A percentile compares a stretch with the other conserved stretches of the same genome.
phyloP scores from a whole-genome alignment of 2,888 invertebrate species.

The Eupithecia vulgata region DNA sequence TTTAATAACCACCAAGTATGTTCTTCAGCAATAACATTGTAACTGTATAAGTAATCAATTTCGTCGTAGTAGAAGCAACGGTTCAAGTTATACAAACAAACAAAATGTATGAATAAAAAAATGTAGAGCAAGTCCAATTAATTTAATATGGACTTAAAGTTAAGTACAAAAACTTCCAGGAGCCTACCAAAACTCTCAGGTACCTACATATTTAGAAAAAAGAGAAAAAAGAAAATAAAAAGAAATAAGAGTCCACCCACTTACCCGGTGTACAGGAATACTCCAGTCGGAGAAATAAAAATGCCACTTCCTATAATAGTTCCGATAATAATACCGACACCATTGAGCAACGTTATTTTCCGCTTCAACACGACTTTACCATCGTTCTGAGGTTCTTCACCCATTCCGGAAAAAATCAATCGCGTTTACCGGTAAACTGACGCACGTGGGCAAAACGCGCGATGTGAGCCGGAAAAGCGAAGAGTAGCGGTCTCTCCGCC shows the following conservation, averaged over 20 bases:
- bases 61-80: not conserved
- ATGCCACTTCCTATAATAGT: slow-evolving; percentile 96
- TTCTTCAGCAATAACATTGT: not conserved
- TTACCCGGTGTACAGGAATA: slow-evolving; percentile 86
- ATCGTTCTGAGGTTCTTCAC: slow-evolving; percentile 75
- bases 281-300: slow-evolving; percentile 95
- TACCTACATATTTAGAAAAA: too few relatives aligned
- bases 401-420: slow-evolving; percentile 82
- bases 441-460: slow-evolving; percentile 66
- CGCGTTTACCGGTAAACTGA: slow-evolving; percentile 63
- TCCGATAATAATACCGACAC: slow-evolving; percentile 94
- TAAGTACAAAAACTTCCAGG: too few relatives aligned
- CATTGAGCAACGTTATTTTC: slow-evolving; percentile 93
- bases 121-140: not conserved
- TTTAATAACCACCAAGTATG: not conserved
- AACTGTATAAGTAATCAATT: not conserved
- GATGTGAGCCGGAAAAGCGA: slow-evolving; percentile 46
- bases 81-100: not conserved
- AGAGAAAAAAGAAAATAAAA: too few relatives aligned
- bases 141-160: too few relatives aligned
- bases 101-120: not conserved
- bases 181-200: too few relatives aligned
- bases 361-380: slow-evolving; percentile 89
- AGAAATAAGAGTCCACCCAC: slow-evolving; percentile 50
- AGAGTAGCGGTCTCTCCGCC: slow-evolving; percentile 52